Percentiles rank a stretch among this genome's conserved stretches.
phyloP scores from a whole-genome alignment of 2,797 vertebrate species.

The Parauchenoglanis ngamensis region DNA sequence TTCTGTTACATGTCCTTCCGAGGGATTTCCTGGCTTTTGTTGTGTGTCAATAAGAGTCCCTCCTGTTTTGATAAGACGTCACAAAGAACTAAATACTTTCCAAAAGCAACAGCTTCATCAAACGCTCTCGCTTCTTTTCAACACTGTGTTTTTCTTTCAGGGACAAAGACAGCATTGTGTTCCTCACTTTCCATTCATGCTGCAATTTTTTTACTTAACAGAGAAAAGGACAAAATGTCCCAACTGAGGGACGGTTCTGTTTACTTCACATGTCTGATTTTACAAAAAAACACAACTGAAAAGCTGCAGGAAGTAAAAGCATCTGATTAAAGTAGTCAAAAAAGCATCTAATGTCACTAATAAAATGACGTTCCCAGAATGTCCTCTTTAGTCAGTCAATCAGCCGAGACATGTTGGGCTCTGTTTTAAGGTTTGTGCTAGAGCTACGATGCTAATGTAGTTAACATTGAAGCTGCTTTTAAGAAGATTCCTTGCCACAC shows the following conservation, averaged over 20 bases:
- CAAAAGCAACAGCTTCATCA: slow-evolving; percentile 52
- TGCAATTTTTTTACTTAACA: neutral
- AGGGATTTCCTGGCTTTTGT: slow-evolving; percentile 47
- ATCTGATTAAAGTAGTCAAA: neutral
- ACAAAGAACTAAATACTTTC: slow-evolving; percentile 41
- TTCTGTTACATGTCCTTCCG: slow-evolving; percentile 7
- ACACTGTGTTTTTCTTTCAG: neutral
- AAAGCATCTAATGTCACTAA: neutral
- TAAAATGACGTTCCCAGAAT: neutral
- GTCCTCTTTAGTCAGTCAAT: neutral
- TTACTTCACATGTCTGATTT: neutral
- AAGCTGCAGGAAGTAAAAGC: neutral
- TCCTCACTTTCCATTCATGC: slow-evolving; percentile 5
- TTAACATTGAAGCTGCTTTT: neutral
- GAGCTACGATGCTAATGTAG: neutral
- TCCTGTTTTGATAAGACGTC: slow-evolving; percentile 47
- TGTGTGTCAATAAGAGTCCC: slow-evolving; percentile 15
- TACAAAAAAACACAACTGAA: neutral
- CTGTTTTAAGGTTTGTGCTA: neutral
- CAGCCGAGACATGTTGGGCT: neutral
- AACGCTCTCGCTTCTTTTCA: slow-evolving; percentile 23
- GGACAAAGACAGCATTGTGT: slow-evolving; percentile 49
- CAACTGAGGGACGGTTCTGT: too few species aligned
- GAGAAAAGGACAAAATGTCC: neutral
- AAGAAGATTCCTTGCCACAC: neutral